These are phyloP conservation scores for Pachypeltis micranthus DNA, from an alignment of 1,140 invertebrate genomes.

Conservation along the genomic window DNA sequence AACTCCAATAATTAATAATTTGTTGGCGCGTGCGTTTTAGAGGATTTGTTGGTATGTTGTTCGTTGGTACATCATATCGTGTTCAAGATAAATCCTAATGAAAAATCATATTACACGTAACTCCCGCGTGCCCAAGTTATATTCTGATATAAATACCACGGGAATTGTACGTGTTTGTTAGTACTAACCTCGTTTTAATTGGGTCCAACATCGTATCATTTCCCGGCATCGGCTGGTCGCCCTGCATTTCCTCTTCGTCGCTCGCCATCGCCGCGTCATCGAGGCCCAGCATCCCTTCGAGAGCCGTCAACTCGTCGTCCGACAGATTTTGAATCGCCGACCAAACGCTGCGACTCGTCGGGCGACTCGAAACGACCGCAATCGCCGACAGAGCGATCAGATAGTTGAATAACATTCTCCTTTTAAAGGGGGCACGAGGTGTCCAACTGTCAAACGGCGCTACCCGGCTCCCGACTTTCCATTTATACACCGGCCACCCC, in stretches of 20 bases:
- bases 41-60: too few relatives aligned
- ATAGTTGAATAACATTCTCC: not conserved
- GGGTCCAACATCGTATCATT: constrained; percentile 13
- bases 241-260: not conserved
- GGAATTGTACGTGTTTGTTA: too few relatives aligned
- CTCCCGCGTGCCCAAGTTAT: too few relatives aligned
- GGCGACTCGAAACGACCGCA: not conserved
- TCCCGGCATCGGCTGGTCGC: constrained; percentile 16
- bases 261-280: not conserved
- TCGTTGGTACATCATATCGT: too few relatives aligned
- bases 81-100: too few relatives aligned
- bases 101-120: too few relatives aligned
- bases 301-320: constrained; percentile 15
- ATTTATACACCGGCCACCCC: constrained; percentile 5
- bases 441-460: constrained; percentile 5
- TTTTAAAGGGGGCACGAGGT: not conserved
- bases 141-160: too few relatives aligned
- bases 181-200: not conserved
- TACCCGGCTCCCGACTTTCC: not conserved
- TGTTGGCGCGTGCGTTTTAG: too few relatives aligned
- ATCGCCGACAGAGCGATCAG: not conserved
- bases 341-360: not conserved
- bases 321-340: constrained; percentile 10
- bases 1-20: too few relatives aligned
- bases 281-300: constrained; percentile 10